These are phyloP conservation scores for Hippocampus mohnikei DNA, from an alignment of 2,113 vertebrate genomes.

Conservation along the genomic window DNA sequence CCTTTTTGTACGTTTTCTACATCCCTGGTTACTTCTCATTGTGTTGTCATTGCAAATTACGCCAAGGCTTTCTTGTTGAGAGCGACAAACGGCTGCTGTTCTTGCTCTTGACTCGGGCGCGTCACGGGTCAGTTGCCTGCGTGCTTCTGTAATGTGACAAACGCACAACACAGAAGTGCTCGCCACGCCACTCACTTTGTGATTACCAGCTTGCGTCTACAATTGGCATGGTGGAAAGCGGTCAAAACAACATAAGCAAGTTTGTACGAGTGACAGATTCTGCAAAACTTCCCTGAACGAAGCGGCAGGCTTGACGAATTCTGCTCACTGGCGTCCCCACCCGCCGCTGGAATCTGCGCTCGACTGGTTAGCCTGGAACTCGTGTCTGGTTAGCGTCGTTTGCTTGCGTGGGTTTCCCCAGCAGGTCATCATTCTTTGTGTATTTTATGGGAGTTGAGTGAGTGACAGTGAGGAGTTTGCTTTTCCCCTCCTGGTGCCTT, in stretches of 20 bases:
- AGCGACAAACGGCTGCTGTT: constrained; percentile 14
- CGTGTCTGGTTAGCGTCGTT: background rate
- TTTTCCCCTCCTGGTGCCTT: constrained; percentile 40
- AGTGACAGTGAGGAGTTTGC: constrained; percentile 12
- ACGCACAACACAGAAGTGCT: constrained; percentile 11
- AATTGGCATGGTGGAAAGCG: constrained; percentile 11
- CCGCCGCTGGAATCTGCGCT: constrained; percentile 19
- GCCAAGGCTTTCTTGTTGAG: constrained; percentile 27
- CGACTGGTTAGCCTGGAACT: constrained; percentile 20
- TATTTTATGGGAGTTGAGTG: constrained; percentile 23
- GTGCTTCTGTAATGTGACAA: constrained; percentile 11
- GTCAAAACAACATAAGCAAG: constrained; percentile 21
- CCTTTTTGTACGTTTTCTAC: constrained; percentile 49
- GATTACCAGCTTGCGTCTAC: constrained; percentile 5
- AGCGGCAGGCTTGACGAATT: background rate
- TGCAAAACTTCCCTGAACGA: background rate
- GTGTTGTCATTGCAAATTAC: constrained; percentile 36
- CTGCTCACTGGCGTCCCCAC: background rate
- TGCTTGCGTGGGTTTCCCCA: constrained; percentile 21
- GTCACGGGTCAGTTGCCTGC: constrained; percentile 3
- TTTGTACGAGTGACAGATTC: constrained; percentile 1
- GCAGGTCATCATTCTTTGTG: constrained; percentile 44
- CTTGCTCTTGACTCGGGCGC: background rate
- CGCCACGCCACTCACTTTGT: background rate
- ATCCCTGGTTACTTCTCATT: constrained; percentile 11